A percentile compares a stretch with the other conserved stretches of the same genome.
These are phyloP conservation scores for Neomonachus schauinslandi DNA, from an alignment of 2,113 vertebrate genomes.

Conservation along the genomic window DNA sequence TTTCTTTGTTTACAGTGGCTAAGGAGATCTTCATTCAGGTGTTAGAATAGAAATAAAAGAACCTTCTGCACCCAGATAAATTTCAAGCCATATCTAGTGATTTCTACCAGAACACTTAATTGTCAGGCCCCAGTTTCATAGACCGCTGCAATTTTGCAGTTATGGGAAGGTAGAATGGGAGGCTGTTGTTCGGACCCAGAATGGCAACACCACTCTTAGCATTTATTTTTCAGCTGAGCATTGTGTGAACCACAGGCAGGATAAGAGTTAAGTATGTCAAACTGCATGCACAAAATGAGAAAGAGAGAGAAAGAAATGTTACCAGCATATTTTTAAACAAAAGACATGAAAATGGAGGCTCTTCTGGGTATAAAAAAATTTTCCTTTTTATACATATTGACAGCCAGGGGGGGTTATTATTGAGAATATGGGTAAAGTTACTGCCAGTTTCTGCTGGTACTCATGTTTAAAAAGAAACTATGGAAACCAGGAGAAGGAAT, in stretches of 20 bases:
- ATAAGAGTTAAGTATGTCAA: slow-evolving; percentile 81
- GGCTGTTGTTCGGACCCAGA: background rate
- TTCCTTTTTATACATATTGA: slow-evolving; percentile 87
- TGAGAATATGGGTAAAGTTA: slow-evolving; percentile 90
- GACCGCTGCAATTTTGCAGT: background rate
- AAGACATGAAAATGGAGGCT: slow-evolving; percentile 83
- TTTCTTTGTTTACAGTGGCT: background rate
- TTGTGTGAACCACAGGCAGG: background rate
- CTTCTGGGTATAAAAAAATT: slow-evolving; percentile 84
- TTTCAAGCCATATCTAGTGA: background rate
- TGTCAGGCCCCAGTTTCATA: background rate
- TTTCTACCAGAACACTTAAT: background rate
- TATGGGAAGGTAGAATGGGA: background rate
- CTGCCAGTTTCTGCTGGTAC: slow-evolving; percentile 88
- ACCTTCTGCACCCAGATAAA: background rate
- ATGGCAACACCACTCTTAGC: background rate
- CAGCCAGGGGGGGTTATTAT: slow-evolving; percentile 89
- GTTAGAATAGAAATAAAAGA: slow-evolving; percentile 19
- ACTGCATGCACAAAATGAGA: slow-evolving; percentile 64
- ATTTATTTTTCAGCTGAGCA: background rate
- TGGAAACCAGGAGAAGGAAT: slow-evolving; percentile 91
- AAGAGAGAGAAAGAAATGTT: slow-evolving; percentile 63
- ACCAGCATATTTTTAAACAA: slow-evolving; percentile 84
- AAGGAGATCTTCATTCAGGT: background rate
- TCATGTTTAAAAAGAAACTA: slow-evolving; percentile 93